phyloP scores from a whole-genome alignment of 2,113 vertebrate species.

The Microcebus ravelobensis region DNA sequence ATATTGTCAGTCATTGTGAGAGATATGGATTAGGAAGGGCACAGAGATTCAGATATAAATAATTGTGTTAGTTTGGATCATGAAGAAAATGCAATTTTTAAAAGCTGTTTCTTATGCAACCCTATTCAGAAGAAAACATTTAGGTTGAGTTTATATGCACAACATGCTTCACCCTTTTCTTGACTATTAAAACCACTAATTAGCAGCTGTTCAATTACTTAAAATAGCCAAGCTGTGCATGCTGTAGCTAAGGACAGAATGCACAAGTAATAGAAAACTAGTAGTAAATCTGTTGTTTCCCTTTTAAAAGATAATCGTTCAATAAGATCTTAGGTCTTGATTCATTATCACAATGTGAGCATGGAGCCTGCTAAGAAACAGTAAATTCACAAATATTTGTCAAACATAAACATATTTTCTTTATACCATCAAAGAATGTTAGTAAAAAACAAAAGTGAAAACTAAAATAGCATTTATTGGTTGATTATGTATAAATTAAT shows the following conservation, averaged over 20 bases:
- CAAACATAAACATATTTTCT: conserved; percentile 33
- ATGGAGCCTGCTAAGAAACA: not conserved
- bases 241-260: conserved; percentile 23
- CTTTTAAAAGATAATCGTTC: conserved; percentile 25
- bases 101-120: not conserved
- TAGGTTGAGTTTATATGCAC: not conserved
- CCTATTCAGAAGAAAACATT: conserved; percentile 20
- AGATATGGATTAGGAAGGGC: not conserved
- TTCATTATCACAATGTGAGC: not conserved
- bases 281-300: not conserved
- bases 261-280: conserved; percentile 4
- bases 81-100: conserved; percentile 3
- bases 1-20: not conserved
- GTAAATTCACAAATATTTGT: conserved; percentile 6
- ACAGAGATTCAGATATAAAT: not conserved
- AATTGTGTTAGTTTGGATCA: not conserved
- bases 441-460: not conserved
- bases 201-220: conserved; percentile 51
- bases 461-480: not conserved
- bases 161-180: not conserved
- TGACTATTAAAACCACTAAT: conserved; percentile 58
- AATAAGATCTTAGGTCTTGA: conserved; percentile 23
- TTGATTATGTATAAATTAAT: not conserved
- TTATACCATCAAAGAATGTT: not conserved
- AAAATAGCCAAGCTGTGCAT: conserved; percentile 44